Evolutionary conservation across 2,888 invertebrate genomes (phyloP).

Genomic region (Apamea anceps): DNA sequence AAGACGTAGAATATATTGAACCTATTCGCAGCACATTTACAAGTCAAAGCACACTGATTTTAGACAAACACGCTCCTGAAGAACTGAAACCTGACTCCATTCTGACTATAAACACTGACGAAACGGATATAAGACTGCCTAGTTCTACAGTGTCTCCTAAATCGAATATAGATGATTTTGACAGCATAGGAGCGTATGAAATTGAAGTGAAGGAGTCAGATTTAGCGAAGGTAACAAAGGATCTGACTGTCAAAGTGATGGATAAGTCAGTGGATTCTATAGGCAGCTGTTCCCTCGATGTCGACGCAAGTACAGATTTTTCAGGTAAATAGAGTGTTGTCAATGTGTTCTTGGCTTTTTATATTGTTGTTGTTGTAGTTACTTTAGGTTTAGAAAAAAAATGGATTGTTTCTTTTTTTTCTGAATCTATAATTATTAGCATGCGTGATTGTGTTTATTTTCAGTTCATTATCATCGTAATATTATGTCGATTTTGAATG

Average conservation of each 20-base stretch:
- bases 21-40: conserved; percentile 88
- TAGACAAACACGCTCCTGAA: conserved; percentile 82
- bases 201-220: conserved; percentile 87
- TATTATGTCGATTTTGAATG: conserved; percentile 30
- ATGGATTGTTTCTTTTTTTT: conserved; percentile 6
- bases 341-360: conserved; percentile 70
- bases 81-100: conserved; percentile 80
- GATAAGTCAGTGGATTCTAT: conserved; percentile 95
- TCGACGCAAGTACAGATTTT: conserved; percentile 94
- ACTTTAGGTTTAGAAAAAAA: conserved; percentile 60
- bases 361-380: conserved; percentile 66
- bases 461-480: conserved; percentile 40
- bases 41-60: conserved; percentile 87
- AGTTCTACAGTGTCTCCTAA: conserved; percentile 87
- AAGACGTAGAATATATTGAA: conserved; percentile 88
- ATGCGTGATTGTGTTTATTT: conserved; percentile 53
- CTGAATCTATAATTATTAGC: conserved; percentile 19
- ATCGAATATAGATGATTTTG: conserved; percentile 81
- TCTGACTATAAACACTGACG: conserved; percentile 86
- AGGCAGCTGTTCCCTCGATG: conserved; percentile 96
- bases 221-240: conserved; percentile 81
- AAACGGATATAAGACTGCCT: conserved; percentile 86
- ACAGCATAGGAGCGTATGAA: conserved; percentile 87
- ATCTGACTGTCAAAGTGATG: conserved; percentile 91
- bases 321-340: conserved; percentile 91